These are phyloP conservation scores for Coreius guichenoti DNA, from an alignment of 2,797 vertebrate genomes.

Conservation along the genomic window DNA sequence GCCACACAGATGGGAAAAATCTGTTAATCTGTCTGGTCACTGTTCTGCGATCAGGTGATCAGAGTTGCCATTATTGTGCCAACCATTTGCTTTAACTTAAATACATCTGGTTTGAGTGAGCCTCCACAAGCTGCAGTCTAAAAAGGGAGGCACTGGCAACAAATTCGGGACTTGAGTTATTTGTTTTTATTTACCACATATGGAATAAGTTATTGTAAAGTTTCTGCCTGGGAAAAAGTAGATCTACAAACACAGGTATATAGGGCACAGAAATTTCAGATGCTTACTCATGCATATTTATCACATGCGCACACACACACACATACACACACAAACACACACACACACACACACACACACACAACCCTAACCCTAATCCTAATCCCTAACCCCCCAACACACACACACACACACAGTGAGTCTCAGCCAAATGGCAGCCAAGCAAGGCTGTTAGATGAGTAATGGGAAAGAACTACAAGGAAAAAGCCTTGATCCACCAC, in stretches of 20 bases:
- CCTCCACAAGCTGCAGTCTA: constrained; percentile 61
- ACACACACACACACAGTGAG: constrained; percentile 23
- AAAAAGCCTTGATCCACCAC: constrained; percentile 44
- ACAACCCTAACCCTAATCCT: too few relatives aligned
- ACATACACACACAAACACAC: not conserved
- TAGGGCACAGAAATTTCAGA: constrained; percentile 38
- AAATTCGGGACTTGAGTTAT: constrained; percentile 64
- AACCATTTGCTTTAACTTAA: constrained; percentile 82
- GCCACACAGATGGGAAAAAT: constrained; percentile 56
- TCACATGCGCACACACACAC: not conserved
- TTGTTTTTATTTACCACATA: constrained; percentile 47
- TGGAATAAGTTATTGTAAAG: constrained; percentile 30
- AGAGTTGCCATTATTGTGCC: constrained; percentile 71
- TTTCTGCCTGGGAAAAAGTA: constrained; percentile 12
- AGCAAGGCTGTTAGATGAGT: constrained; percentile 51
- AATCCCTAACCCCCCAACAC: not conserved
- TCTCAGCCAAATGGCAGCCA: constrained; percentile 49
- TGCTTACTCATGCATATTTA: constrained; percentile 32
- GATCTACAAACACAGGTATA: constrained; percentile 29
- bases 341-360: too few relatives aligned
- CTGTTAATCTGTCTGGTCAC: constrained; percentile 61
- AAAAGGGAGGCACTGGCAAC: constrained; percentile 64
- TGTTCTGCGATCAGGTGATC: constrained; percentile 76
- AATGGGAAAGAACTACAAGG: constrained; percentile 55
- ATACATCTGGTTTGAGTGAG: constrained; percentile 80